phyloP scores from a whole-genome alignment of 1,140 invertebrate genomes.

The Trialeurodes vaporariorum region DNA sequence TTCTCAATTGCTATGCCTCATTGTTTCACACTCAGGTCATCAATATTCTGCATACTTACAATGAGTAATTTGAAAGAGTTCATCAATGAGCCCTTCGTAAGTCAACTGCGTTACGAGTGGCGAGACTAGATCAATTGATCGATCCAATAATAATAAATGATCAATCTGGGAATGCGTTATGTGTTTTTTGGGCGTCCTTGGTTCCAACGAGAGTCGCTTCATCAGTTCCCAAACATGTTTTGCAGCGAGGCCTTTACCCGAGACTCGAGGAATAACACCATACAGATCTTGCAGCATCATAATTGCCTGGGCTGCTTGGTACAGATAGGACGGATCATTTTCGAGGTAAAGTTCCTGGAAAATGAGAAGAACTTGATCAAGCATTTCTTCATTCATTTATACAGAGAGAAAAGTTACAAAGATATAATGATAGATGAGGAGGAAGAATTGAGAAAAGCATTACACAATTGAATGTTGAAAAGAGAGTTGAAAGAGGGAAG shows the following conservation, averaged over 20 bases:
- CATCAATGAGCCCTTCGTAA: conserved; percentile 94
- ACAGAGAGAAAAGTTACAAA: conserved; percentile 9
- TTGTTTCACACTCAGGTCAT: too few relatives aligned
- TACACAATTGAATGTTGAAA: conserved; percentile 12
- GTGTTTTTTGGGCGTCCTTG: conserved; percentile 36
- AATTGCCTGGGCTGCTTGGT: conserved; percentile 77
- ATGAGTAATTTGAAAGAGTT: conserved; percentile 63
- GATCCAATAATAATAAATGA: conserved; percentile 76
- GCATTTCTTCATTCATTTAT: too few relatives aligned
- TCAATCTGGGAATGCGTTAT: conserved; percentile 58
- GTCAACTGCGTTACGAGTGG: conserved; percentile 90
- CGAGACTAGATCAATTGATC: conserved; percentile 82
- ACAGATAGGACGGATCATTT: conserved; percentile 76
- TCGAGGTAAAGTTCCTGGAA: conserved; percentile 69
- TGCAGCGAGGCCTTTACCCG: conserved; percentile 79
- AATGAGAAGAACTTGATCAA: too few relatives aligned
- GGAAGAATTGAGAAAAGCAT: conserved; percentile 2
- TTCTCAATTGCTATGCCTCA: too few relatives aligned
- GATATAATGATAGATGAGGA: not conserved
- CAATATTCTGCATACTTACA: too few relatives aligned
- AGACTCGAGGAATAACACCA: conserved; percentile 78
- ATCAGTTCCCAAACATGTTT: conserved; percentile 82
- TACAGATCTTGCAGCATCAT: conserved; percentile 76
- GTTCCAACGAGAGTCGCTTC: conserved; percentile 61
- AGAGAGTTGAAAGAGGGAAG: too few relatives aligned